Conservation (phyloP, 2,888 invertebrate genomes). For the Rotaria sp. region DNA sequence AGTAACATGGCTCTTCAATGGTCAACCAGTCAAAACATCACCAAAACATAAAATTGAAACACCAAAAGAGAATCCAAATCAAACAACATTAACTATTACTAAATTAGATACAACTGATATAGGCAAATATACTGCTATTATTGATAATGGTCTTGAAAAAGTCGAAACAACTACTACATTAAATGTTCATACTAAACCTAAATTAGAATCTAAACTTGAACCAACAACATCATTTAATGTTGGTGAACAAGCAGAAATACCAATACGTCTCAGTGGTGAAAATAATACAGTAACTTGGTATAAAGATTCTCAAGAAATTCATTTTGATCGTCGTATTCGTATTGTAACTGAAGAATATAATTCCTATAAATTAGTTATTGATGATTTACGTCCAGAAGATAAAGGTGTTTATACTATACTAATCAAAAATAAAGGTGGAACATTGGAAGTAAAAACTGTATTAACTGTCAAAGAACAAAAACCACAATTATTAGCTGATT, state of each 20-base stretch:
- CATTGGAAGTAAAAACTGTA: not conserved
- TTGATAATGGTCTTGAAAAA: constrained; percentile 14
- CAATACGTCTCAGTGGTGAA: not conserved
- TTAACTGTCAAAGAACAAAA: not conserved
- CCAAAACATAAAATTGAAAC: constrained; percentile 10
- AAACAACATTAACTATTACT: not conserved
- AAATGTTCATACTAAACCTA: constrained; percentile 26
- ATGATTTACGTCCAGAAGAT: constrained; percentile 31
- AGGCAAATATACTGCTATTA: not conserved
- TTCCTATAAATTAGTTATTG: constrained; percentile 31
- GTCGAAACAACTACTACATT: not conserved
- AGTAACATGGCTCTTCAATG: not conserved
- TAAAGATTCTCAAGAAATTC: not conserved
- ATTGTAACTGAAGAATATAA: constrained; percentile 9
- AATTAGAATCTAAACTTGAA: constrained; percentile 27
- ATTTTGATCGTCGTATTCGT: not conserved
- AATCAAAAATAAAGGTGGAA: constrained; percentile 33
- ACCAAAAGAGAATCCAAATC: not conserved
- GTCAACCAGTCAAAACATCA: constrained; percentile 1
- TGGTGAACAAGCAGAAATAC: not conserved
- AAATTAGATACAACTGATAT: not conserved
- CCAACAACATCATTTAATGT: not conserved
- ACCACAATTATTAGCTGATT: constrained; percentile 6
- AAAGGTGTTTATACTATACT: constrained; percentile 30
- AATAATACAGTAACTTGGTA: constrained; percentile 12